Evolutionary conservation across 2,888 invertebrate genomes (phyloP), one percentile per base, ranked within the genome.

Genomic region (Caenorhabditis virilis): DNA sequence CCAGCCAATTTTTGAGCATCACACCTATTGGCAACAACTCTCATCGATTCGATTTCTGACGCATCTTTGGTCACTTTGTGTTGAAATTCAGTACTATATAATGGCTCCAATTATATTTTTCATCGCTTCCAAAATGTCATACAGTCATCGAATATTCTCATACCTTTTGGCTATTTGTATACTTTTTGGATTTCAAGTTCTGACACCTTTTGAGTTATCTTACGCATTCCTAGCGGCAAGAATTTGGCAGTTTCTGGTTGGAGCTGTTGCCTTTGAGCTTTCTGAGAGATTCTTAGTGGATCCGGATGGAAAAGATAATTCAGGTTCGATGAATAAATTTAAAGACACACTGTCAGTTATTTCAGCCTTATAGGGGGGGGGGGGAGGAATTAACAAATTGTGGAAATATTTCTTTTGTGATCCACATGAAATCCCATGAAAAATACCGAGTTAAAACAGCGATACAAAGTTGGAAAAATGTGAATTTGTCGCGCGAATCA

Each of bases 81-180:
- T 49, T 3, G 68, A 68, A 38, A 15, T 68, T 27, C 68, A 68
- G 48, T 68, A 63, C 50, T 68, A 68, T 41, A 22, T 68, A 16
- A 52, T 68, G 20, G 62, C 48, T 15, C 68, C 68, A 6, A n/a
- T 56, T 1, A 52, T 68, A 11, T 45, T 55, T 18, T 50, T 45
- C 6, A 53, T 63, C 2, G 46, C 56, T 4, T 33, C 47, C 11
- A 49, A 38, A 20, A 46, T 48, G 1, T 16, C 48, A 0, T 39
- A 45, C 23, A 25, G 2, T 9, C 35, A 30, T 50, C 54, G 60
- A 25, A 54, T 54, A 11, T 13, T 47, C 18, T 36, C 27, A 2
- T 61, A 61, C 23, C 47, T 20, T 11, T 18, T 42, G 22, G 46
- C 52, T 4, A 55, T 61, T n/a, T 11, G 43, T n/a, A 27, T 45